Evolutionary conservation across 1,140 invertebrate species (phyloP).

Genomic region (Geopemphigus sp.): DNA sequence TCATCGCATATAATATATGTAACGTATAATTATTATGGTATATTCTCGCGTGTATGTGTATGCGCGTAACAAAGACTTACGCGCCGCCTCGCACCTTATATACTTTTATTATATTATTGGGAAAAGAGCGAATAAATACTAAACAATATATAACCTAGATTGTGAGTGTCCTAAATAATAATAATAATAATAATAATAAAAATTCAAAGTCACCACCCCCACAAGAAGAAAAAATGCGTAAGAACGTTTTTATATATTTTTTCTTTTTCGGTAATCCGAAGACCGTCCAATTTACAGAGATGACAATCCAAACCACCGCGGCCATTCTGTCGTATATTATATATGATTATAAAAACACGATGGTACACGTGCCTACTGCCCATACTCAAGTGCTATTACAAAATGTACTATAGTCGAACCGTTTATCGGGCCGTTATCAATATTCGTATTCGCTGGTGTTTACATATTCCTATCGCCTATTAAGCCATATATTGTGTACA

Average conservation of each 20-base stretch:
- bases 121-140: background rate
- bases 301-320: slow-evolving; percentile 2
- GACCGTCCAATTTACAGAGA: slow-evolving; percentile 13
- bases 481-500: too few species aligned
- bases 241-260: background rate
- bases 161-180: slow-evolving; percentile 9
- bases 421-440: too few species aligned
- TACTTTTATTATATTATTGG: background rate
- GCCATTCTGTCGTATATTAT: background rate
- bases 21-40: background rate
- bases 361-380: too few species aligned
- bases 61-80: background rate
- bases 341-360: background rate
- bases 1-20: too few species aligned
- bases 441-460: too few species aligned
- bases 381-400: too few species aligned
- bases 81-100: background rate
- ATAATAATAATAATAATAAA: background rate
- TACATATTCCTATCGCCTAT: too few species aligned
- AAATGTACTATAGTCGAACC: too few species aligned
- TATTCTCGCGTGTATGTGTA: background rate
- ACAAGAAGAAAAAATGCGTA: background rate
- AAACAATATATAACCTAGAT: background rate
- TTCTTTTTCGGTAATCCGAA: background rate
- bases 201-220: slow-evolving; percentile 1